Conservation (phyloP, 2,888 invertebrate species). For the Hemicrepidius hirtus region DNA sequence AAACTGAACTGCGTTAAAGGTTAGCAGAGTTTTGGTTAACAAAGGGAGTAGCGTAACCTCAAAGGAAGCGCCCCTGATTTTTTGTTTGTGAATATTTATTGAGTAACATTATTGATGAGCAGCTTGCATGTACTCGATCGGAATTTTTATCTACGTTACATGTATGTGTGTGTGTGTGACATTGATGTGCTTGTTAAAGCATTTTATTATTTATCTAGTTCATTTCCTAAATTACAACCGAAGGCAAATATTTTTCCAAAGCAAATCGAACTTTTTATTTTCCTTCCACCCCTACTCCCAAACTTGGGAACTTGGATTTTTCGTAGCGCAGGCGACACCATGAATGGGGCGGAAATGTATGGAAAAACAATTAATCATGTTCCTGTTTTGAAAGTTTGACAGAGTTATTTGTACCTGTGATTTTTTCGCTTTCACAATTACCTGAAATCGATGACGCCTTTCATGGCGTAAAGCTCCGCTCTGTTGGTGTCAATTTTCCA, state of each 20-base stretch:
- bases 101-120: slow-evolving; percentile 42
- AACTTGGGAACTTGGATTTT: too few relatives aligned
- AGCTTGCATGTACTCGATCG: slow-evolving; percentile 37
- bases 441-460: slow-evolving; percentile 26
- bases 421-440: slow-evolving; percentile 33
- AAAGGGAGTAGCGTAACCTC: slow-evolving; percentile 10
- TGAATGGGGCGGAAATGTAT: slow-evolving; percentile 15
- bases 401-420: slow-evolving; percentile 32
- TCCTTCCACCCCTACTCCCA: too few relatives aligned
- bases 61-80: slow-evolving; percentile 29
- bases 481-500: slow-evolving; percentile 28
- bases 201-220: slow-evolving; percentile 43
- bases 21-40: slow-evolving; percentile 13
- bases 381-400: slow-evolving; percentile 28
- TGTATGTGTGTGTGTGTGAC: slow-evolving; percentile 9
- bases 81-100: slow-evolving; percentile 46
- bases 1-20: slow-evolving; percentile 4
- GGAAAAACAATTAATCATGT: slow-evolving; percentile 31
- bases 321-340: background rate
- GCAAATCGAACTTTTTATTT: too few relatives aligned
- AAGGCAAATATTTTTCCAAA: slow-evolving; percentile 21
- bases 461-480: slow-evolving; percentile 11
- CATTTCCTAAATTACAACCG: slow-evolving; percentile 36
- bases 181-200: slow-evolving; percentile 40
- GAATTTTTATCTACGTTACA: slow-evolving; percentile 26